Conservation (phyloP, 2,888 invertebrate species). For the Caenorhabditis auriculariae region DNA sequence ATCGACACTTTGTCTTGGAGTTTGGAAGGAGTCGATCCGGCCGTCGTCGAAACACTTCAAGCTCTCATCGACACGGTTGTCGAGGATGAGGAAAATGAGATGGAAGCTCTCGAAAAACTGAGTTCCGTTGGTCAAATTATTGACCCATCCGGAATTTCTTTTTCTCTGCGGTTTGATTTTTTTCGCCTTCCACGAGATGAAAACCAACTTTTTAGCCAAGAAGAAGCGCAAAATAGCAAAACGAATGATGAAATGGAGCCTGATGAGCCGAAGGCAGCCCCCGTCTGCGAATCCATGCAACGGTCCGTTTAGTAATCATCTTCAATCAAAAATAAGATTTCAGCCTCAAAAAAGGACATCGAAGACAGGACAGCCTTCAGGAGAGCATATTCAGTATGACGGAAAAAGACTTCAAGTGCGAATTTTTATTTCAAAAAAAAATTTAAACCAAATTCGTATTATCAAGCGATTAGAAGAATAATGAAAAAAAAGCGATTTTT, state of each 20-base stretch:
- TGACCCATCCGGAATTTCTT: conserved; percentile 12
- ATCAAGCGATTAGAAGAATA: not conserved
- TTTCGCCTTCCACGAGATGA: too few species aligned
- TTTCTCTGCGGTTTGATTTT: conserved; percentile 3
- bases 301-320: too few species aligned
- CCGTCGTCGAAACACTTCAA: conserved; percentile 48
- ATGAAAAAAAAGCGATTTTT: not conserved
- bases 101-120: not conserved
- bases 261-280: conserved; percentile 8
- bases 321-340: too few species aligned
- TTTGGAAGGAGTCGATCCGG: conserved; percentile 46
- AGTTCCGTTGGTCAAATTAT: not conserved
- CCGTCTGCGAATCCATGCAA: conserved; percentile 8
- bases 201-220: not conserved
- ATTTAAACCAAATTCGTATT: too few species aligned
- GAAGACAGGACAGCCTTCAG: conserved; percentile 57
- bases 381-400: conserved; percentile 55
- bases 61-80: conserved; percentile 50
- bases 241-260: not conserved
- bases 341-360: conserved; percentile 46
- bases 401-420: conserved; percentile 30
- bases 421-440: not conserved
- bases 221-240: not conserved
- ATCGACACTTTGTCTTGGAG: conserved; percentile 48
- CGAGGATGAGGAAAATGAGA: conserved; percentile 38